Conservation (phyloP, 2,797 vertebrate genomes). For the Meda fulgida region DNA sequence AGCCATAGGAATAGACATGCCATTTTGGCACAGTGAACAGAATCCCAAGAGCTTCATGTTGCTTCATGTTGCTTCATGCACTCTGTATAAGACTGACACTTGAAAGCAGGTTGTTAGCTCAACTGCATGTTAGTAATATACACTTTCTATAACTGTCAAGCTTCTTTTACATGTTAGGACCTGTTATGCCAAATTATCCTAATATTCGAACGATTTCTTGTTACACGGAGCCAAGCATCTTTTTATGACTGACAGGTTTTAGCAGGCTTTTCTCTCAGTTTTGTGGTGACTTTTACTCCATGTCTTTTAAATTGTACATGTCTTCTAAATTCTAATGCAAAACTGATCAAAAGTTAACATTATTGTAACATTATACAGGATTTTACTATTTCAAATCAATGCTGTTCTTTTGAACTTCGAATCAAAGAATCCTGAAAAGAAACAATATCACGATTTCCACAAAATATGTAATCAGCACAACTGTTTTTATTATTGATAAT, state of each 20-base stretch:
- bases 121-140: neutral
- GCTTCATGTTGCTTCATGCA: neutral
- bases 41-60: too few relatives aligned
- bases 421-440: neutral
- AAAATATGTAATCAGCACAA: neutral
- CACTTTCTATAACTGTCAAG: neutral
- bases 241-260: neutral
- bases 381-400: neutral
- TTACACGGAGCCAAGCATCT: neutral
- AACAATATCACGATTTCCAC: too few relatives aligned
- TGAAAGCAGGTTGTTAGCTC: neutral
- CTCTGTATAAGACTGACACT: neutral
- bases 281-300: neutral
- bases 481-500: neutral
- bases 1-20: neutral
- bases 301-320: neutral
- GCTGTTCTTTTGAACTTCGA: neutral
- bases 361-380: neutral
- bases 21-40: neutral
- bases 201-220: neutral
- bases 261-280: neutral
- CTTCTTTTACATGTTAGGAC: neutral
- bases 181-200: neutral
- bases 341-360: neutral
- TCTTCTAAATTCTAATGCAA: neutral